phyloP scores from a whole-genome alignment of 2,888 invertebrate species.

The Thalpophila matura region DNA sequence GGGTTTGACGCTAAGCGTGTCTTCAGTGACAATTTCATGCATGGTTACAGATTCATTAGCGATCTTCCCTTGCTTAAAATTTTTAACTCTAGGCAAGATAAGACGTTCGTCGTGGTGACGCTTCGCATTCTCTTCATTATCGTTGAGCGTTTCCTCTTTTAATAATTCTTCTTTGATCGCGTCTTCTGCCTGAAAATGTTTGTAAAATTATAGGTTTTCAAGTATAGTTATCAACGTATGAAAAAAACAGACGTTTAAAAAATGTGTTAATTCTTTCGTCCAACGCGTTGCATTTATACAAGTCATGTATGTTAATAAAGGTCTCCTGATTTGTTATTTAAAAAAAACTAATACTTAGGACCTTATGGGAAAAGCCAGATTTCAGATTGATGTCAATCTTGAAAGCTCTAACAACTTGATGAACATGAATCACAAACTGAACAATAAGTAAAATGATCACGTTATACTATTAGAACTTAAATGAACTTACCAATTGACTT shows the following conservation, averaged over 20 bases:
- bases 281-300: no score
- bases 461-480: background rate
- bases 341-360: no score
- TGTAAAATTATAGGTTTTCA: slow-evolving; percentile 6
- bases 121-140: slow-evolving; percentile 70
- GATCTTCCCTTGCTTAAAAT: background rate
- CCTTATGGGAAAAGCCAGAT: no score
- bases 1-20: slow-evolving; percentile 77
- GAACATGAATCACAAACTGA: background rate
- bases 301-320: no score
- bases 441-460: no score
- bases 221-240: background rate
- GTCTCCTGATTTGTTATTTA: no score
- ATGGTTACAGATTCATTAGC: background rate
- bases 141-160: slow-evolving; percentile 74
- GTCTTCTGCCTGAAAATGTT: slow-evolving; percentile 80
- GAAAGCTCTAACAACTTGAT: no score
- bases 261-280: no score
- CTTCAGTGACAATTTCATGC: slow-evolving; percentile 48
- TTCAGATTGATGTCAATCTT: no score
- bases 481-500: slow-evolving; percentile 78
- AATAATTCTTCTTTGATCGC: slow-evolving; percentile 81
- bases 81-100: background rate
- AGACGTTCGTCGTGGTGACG: slow-evolving; percentile 57
- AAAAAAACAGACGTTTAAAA: background rate